These are phyloP conservation scores for Torymus texanus DNA, from an alignment of 2,888 invertebrate species.

Conservation along the genomic window DNA sequence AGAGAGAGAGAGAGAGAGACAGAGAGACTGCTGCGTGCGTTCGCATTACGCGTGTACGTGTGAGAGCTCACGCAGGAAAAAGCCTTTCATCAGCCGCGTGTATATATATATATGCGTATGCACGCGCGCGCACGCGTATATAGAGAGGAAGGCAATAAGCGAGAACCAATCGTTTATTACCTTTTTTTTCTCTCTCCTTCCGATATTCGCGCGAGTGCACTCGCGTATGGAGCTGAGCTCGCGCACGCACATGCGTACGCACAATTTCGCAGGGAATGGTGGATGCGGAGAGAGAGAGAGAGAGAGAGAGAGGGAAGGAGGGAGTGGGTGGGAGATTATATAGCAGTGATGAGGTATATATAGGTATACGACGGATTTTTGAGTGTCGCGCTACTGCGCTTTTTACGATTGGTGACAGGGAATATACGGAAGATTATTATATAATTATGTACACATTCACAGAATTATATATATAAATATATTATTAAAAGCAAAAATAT, in stretches of 20 bases:
- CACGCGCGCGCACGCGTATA: neutral
- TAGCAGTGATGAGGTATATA: too few relatives aligned
- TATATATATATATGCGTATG: too few relatives aligned
- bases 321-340: slow-evolving; percentile 6
- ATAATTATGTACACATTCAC: too few relatives aligned
- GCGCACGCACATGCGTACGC: neutral
- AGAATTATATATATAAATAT: too few relatives aligned
- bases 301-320: slow-evolving; percentile 33
- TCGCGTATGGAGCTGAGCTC: neutral
- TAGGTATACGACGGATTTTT: neutral
- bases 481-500: neutral
- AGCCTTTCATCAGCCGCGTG: neutral
- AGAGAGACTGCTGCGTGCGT: neutral
- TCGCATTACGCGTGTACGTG: neutral
- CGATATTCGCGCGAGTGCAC: neutral
- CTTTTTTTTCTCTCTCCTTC: slow-evolving; percentile 2
- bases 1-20: too few relatives aligned
- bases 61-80: neutral
- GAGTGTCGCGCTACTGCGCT: neutral
- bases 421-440: too few relatives aligned
- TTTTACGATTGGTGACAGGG: slow-evolving; percentile 6
- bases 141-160: neutral
- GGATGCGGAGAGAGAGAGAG: slow-evolving; percentile 27
- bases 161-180: neutral
- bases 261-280: slow-evolving; percentile 1